Base-by-base conservation (phyloP, 53 echinoderm and acorn worm genomes). In the Crossaster papposus region DNA sequence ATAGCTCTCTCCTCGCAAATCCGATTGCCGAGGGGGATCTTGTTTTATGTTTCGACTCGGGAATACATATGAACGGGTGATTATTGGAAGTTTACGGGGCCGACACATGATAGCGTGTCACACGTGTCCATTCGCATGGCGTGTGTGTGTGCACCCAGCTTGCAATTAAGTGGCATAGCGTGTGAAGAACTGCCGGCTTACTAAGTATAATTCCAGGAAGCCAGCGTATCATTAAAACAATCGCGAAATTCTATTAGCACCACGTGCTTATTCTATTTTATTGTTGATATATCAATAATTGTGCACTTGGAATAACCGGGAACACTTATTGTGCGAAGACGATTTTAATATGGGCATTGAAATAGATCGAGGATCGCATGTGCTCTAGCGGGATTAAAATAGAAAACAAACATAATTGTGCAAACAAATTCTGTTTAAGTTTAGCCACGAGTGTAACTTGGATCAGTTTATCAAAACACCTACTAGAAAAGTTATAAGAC, bases 31-130 rank as follows among this genome's bases (percentile, higher is more conserved):
- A 32, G 85, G 85, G 73, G 22, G 35, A 30, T 26, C 51, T 13
- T 9, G 26, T 33, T 64, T 81, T 81, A 58, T 81, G 73, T 85
- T 74, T 72, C 58, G 23, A 72, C 72, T 54, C 29, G 53, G 17
- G 74, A 72, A 24, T 72, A 29, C 73, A 72, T 85, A 85, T 74
- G 17, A 30, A 51, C n/a, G 51, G 23, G 22, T 30, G 53, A 85
- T 85, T 54, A 85, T 53, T 51, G 33, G 23, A 22, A 23, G 20
- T 85, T 74, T 85, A 54, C 85, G 53, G 52, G 44, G 72, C 85
- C 85, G 85, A 85, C 85, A 85, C 72, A 85, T 85, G 85, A 85
- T 85, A 74, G 85, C 85, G 85, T 85, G 85, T 85, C 72, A 85
- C 51, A 72, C 54, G 83, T 70, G 17, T 15, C 29, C 71, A 71